A percentile compares a stretch with the other conserved stretches of the same genome.
phyloP scores from a whole-genome alignment of 1,140 invertebrate genomes.

The Yoshiicerus persimilis region DNA sequence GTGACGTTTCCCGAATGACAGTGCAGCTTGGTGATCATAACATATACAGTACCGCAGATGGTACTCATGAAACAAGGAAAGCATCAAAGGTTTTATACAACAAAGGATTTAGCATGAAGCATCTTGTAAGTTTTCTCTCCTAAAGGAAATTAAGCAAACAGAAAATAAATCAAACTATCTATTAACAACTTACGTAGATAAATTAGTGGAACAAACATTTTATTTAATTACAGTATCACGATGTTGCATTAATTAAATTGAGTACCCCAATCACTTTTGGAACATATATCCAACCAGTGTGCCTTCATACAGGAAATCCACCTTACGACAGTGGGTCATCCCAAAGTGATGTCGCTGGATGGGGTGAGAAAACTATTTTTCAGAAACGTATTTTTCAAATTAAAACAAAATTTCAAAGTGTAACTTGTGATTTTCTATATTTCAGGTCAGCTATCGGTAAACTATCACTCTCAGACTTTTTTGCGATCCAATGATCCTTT shows the following conservation, averaged over 20 bases:
- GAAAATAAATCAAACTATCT: background rate
- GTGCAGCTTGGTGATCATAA: conserved; percentile 80
- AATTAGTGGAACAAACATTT: background rate
- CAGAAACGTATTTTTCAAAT: background rate
- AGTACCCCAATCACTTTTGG: conserved; percentile 73
- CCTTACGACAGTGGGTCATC: conserved; percentile 10
- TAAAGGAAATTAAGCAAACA: too few species aligned
- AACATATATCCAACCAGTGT: conserved; percentile 76
- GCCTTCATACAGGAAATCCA: conserved; percentile 59
- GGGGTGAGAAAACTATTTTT: conserved; percentile 16
- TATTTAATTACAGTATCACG: conserved; percentile 67
- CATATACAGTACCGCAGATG: conserved; percentile 63
- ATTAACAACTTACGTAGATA: background rate
- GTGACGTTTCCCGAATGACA: conserved; percentile 72
- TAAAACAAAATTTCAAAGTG: background rate
- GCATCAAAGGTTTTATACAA: conserved; percentile 34
- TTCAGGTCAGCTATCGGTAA: background rate
- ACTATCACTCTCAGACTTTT: too few species aligned
- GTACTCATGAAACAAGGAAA: conserved; percentile 15
- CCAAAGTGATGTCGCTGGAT: conserved; percentile 22
- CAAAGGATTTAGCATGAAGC: conserved; percentile 39
- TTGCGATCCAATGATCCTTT: too few species aligned
- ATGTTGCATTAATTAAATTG: conserved; percentile 81
- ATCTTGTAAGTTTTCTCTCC: background rate
- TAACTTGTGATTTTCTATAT: background rate